These are phyloP conservation scores for Cassiopea andromeda DNA, from an alignment of 30 jellyfish, hydroid and myxozoan species.

Conservation along the genomic window DNA sequence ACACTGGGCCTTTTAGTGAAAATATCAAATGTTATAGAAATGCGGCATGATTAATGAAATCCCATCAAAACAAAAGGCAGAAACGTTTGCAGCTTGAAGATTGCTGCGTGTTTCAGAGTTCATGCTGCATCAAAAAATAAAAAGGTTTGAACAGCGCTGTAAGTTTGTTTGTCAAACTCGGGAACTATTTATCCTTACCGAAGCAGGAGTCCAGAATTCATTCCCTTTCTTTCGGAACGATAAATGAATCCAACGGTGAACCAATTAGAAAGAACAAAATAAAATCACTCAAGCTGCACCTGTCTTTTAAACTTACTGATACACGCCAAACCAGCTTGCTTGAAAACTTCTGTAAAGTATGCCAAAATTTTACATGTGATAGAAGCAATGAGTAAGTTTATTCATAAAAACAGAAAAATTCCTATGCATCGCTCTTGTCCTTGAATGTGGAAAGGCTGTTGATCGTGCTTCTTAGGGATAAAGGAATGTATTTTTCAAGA, in stretches of 20 bases:
- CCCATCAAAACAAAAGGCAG: conserved; percentile 33
- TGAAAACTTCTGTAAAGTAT: not conserved
- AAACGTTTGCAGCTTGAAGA: conserved; percentile 17
- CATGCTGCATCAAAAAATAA: not conserved
- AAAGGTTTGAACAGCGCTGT: not conserved
- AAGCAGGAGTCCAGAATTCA: not conserved
- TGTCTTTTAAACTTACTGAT: not conserved
- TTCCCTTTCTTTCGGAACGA: not conserved
- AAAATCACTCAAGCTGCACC: conserved; percentile 1
- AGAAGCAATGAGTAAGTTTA: too few species aligned
- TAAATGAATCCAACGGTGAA: not conserved
- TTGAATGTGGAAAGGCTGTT: too few species aligned
- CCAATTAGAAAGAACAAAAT: not conserved
- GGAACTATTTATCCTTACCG: not conserved
- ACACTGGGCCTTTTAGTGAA: conserved; percentile 31
- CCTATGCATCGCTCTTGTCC: too few species aligned
- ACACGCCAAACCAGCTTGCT: not conserved
- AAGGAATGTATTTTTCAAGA: too few species aligned
- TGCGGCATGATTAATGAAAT: conserved; percentile 31
- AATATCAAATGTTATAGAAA: conserved; percentile 42
- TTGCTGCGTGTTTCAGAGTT: not conserved
- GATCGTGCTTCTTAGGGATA: too few species aligned
- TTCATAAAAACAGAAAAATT: too few species aligned
- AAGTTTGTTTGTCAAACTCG: not conserved
- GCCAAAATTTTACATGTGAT: too few species aligned